These are phyloP conservation scores for Trematomus bernacchii DNA, from an alignment of 2,797 vertebrate genomes.

Conservation along the genomic window DNA sequence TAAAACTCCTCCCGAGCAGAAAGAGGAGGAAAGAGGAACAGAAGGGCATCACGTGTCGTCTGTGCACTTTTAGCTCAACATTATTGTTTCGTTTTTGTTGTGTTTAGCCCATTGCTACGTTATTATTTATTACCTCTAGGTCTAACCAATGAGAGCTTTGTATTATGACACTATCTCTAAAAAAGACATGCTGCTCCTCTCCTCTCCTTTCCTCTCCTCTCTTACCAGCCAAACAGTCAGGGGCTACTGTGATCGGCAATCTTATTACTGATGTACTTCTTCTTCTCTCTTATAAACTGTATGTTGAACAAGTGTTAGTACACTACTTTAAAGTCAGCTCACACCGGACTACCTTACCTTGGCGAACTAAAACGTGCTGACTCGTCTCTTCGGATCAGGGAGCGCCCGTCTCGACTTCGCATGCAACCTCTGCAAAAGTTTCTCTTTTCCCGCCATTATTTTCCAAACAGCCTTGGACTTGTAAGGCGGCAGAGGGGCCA, in stretches of 20 bases:
- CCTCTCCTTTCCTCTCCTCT: slow-evolving; percentile 44
- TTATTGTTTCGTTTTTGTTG: slow-evolving; percentile 27
- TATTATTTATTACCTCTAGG: slow-evolving; percentile 74
- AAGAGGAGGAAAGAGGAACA: slow-evolving; percentile 45
- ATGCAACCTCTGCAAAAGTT: slow-evolving; percentile 56
- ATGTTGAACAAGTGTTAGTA: slow-evolving; percentile 48
- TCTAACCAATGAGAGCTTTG: slow-evolving; percentile 58
- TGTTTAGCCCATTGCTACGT: slow-evolving; percentile 47
- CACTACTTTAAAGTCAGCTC: slow-evolving; percentile 57
- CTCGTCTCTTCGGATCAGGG: slow-evolving; percentile 63
- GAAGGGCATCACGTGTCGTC: slow-evolving; percentile 29
- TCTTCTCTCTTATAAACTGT: slow-evolving; percentile 61
- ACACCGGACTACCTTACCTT: slow-evolving; percentile 63
- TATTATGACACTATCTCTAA: slow-evolving; percentile 63
- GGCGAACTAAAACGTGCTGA: slow-evolving; percentile 38
- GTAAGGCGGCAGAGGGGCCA: slow-evolving; percentile 9
- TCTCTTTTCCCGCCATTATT: slow-evolving; percentile 23
- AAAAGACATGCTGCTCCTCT: slow-evolving; percentile 66
- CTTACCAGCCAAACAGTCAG: slow-evolving; percentile 80
- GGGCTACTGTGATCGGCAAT: slow-evolving; percentile 82
- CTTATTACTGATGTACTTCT: slow-evolving; percentile 68
- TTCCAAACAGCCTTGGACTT: slow-evolving; percentile 44
- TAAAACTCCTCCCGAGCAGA: slow-evolving; percentile 24
- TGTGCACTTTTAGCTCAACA: slow-evolving; percentile 53
- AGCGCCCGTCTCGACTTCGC: slow-evolving; percentile 61